These are phyloP conservation scores for Ennomos erosarius DNA, from an alignment of 2,888 invertebrate genomes.

Conservation along the genomic window DNA sequence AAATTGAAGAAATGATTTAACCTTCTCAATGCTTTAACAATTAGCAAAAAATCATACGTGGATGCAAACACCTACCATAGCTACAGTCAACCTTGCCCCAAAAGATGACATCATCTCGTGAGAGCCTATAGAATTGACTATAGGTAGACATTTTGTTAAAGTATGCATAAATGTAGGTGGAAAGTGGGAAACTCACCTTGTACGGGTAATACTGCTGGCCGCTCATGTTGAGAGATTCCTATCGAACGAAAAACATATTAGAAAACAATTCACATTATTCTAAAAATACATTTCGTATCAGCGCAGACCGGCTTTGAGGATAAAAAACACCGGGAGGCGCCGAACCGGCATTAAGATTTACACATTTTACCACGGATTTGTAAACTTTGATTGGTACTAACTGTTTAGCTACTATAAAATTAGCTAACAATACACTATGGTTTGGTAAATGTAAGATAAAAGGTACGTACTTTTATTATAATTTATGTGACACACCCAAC, in stretches of 20 bases:
- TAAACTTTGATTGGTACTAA: conserved; percentile 21
- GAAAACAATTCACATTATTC: conserved; percentile 52
- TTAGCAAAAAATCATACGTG: conserved; percentile 40
- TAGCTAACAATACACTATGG: conserved; percentile 16
- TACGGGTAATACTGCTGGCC: conserved; percentile 94
- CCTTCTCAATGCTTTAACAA: neutral
- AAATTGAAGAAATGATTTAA: too few relatives aligned
- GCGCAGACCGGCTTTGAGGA: conserved; percentile 59
- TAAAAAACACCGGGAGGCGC: conserved; percentile 39
- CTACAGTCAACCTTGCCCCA: conserved; percentile 49
- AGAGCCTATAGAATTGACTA: conserved; percentile 62
- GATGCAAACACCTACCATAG: conserved; percentile 19
- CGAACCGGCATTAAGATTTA: conserved; percentile 44
- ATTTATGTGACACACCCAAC: conserved; percentile 73
- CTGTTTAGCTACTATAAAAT: conserved; percentile 24
- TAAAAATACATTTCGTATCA: conserved; percentile 70
- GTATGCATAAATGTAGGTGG: conserved; percentile 57
- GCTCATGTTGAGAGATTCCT: conserved; percentile 86
- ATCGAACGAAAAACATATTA: conserved; percentile 61
- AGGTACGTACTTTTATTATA: conserved; percentile 68
- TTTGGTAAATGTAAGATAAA: conserved; percentile 32
- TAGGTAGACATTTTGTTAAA: conserved; percentile 30
- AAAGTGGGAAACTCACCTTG: conserved; percentile 89
- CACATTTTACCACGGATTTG: conserved; percentile 17
- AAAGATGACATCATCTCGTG: conserved; percentile 79